Evolutionary conservation across 2,888 invertebrate species (phyloP).

Genomic region (Tethea ocularis): DNA sequence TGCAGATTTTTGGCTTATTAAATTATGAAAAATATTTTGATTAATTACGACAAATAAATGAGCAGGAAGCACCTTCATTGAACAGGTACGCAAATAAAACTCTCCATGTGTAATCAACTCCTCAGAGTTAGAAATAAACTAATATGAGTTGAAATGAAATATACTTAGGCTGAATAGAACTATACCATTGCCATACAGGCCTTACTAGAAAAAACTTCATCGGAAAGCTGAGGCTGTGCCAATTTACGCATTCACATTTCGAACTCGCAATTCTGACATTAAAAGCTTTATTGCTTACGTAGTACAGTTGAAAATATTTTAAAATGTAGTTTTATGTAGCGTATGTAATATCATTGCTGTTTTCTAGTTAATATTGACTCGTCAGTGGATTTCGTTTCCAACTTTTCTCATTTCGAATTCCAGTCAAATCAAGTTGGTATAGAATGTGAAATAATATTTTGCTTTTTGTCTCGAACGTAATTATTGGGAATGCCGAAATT

Average conservation of each 20-base stretch:
- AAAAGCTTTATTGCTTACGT: background rate
- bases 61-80: background rate
- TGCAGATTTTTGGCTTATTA: too few relatives aligned
- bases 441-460: conserved; percentile 5
- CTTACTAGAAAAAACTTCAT: conserved; percentile 79
- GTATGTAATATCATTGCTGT: conserved; percentile 27
- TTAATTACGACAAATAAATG: too few relatives aligned
- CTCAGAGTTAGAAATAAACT: conserved; percentile 8
- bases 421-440: conserved; percentile 49
- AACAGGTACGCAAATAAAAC: background rate
- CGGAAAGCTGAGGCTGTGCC: conserved; percentile 51
- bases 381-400: conserved; percentile 72
- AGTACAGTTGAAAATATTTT: conserved; percentile 13
- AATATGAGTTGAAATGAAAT: conserved; percentile 14
- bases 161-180: conserved; percentile 40
- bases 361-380: conserved; percentile 81
- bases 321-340: background rate
- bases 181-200: conserved; percentile 41
- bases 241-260: conserved; percentile 37
- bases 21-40: too few relatives aligned
- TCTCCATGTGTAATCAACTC: conserved; percentile 3
- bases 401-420: conserved; percentile 81
- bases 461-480: background rate
- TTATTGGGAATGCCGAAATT: too few relatives aligned
- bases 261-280: conserved; percentile 15